phyloP scores from a whole-genome alignment of 53 echinoderm and acorn worm species.

The Temnopleurus reevesii region DNA sequence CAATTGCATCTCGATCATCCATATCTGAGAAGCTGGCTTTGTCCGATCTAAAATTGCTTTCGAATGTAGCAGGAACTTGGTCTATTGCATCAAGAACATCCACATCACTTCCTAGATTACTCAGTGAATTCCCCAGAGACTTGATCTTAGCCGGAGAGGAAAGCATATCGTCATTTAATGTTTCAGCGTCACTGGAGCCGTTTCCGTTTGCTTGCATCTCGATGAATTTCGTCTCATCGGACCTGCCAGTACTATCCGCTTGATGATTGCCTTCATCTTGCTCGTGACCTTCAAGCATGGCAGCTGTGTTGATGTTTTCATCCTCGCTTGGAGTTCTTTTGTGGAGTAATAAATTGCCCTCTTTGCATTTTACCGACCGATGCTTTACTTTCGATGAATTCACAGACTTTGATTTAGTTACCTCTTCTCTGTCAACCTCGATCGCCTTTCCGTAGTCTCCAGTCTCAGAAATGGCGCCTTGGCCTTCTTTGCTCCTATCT shows the following conservation, averaged over 20 bases:
- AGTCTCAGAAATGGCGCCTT: slow-evolving; percentile 16
- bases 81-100: not conserved
- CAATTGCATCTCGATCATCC: not conserved
- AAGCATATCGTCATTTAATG: too few species aligned
- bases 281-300: not conserved
- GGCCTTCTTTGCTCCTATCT: not conserved
- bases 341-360: not conserved
- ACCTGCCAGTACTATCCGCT: too few species aligned
- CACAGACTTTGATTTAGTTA: not conserved
- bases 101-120: not conserved
- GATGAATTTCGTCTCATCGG: too few species aligned
- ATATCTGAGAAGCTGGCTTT: too few species aligned
- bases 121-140: not conserved
- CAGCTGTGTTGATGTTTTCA: not conserved
- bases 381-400: not conserved
- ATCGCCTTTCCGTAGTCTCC: not conserved
- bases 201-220: not conserved
- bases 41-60: too few species aligned
- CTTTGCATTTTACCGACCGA: not conserved
- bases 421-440: not conserved
- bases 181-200: not conserved
- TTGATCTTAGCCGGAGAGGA: not conserved
- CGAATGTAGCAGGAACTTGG: not conserved
- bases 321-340: not conserved
- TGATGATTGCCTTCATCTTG: not conserved